Evolutionary conservation across 2,888 invertebrate species (phyloP).

Genomic region (Andrena bucephala): DNA sequence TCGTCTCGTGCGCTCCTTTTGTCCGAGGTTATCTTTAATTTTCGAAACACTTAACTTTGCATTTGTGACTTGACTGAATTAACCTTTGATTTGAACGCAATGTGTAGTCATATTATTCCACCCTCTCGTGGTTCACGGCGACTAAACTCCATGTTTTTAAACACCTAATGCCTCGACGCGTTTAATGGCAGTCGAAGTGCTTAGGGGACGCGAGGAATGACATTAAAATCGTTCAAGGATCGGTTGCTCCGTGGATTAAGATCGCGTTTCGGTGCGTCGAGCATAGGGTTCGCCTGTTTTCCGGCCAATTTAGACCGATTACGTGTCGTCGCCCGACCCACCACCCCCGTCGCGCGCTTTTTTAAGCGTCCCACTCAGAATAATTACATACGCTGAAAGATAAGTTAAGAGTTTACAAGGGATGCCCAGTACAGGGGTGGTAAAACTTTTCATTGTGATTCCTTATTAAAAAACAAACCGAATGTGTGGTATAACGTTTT

Average conservation of each 20-base stretch:
- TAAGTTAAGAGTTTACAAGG: neutral
- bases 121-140: neutral
- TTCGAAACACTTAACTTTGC: neutral
- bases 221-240: conserved; percentile 43
- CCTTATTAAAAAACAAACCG: too few relatives aligned
- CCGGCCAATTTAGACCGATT: conserved; percentile 72
- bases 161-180: neutral
- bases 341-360: conserved; percentile 35
- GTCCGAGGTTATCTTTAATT: neutral
- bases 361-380: conserved; percentile 55
- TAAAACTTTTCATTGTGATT: too few relatives aligned
- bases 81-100: neutral
- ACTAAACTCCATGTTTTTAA: neutral
- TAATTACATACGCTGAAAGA: conserved; percentile 50
- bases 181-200: conserved; percentile 8
- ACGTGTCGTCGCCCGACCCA: conserved; percentile 54
- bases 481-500: too few relatives aligned
- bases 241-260: conserved; percentile 48
- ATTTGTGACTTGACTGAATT: neutral
- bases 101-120: neutral
- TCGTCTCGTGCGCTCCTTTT: neutral
- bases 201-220: conserved; percentile 16
- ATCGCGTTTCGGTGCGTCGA: conserved; percentile 63
- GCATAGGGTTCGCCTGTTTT: conserved; percentile 64
- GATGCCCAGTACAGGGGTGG: too few relatives aligned